Base-by-base conservation (phyloP, 2,888 invertebrate genomes). In the Phlogophora meticulosa region DNA sequence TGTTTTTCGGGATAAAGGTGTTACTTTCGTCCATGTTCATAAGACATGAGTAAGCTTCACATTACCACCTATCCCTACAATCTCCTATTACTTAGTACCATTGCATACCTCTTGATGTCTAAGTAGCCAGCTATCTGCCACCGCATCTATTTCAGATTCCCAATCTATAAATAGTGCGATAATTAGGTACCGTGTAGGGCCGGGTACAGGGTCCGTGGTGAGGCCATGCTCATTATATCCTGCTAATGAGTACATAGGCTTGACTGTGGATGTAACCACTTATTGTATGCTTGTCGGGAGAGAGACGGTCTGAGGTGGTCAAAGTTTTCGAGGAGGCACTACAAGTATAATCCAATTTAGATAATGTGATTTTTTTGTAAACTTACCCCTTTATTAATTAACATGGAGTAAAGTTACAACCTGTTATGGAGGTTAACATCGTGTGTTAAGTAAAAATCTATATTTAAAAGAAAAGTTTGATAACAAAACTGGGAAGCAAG, bases 221-320 rank as follows among this genome's bases (percentile, higher is more conserved):
- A 49, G 58, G 32, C 53, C 51, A 22, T 46, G 75, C 78, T 76
- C 82, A 78, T 78, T 76, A 82, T 60, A 52, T 32, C 66, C 67
- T 73, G 72, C 82, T 83, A 83, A 83, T 83, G 80, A 84, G 82
- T 70, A 79, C 76, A 75, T 59, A 80, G 61, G 52, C 55, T 64
- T 67, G 15, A 4, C 38, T n/a, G 51, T 40, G 58, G 73, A 72
- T 59, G 58, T 71, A 20, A 5, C 57, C 72, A 63, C 72, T 77
- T 70, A 70, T 38, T 73, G 73, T 63, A 36, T 10, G 11, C 11
- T 9, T 32, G 28, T 1, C 24, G 1, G 48, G 45, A 59, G 72
- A 71, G 49, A 63, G 60, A 38, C 43, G 17, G 28, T 1, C 7
- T 15, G 38, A n/a, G 63, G 32, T 56, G 48, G 48, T 58, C 53